Percentiles rank a stretch among this genome's conserved stretches.
phyloP scores from a whole-genome alignment of 2,888 invertebrate species.

The Seira ritae region DNA sequence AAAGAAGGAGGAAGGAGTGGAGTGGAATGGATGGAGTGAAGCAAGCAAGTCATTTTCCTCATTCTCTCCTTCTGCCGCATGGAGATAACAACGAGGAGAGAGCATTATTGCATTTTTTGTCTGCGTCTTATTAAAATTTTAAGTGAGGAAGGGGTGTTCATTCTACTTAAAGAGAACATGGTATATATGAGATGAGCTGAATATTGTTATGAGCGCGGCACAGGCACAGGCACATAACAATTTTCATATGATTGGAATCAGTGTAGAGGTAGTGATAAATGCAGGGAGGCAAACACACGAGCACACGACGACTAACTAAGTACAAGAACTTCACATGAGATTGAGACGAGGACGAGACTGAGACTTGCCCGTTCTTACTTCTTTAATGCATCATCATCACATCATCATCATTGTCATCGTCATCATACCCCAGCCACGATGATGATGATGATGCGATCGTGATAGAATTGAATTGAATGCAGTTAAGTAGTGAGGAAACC shows the following conservation, averaged over 20 bases:
- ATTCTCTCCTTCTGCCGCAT: not conserved
- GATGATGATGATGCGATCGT: not conserved
- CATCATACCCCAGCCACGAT: no score
- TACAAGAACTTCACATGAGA: no score
- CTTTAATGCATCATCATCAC: not conserved
- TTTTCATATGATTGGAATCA: not conserved
- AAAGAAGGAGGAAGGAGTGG: no score
- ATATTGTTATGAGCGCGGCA: no score
- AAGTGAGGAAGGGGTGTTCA: slow-evolving; percentile 4
- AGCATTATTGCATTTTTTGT: not conserved
- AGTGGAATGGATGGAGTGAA: no score
- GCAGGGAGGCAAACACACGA: no score
- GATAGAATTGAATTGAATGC: not conserved
- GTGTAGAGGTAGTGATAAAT: not conserved
- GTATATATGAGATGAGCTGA: no score
- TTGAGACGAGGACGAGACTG: no score
- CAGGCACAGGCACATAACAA: not conserved
- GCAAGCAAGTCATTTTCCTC: not conserved
- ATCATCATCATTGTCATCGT: not conserved
- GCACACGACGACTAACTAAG: no score
- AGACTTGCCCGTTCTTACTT: not conserved
- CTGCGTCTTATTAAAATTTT: not conserved
- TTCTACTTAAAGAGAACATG: not conserved
- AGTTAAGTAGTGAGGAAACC: slow-evolving; percentile 18
- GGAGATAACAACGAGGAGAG: not conserved